Base-by-base conservation (phyloP, 2,888 invertebrate species). In the Augiades crinisus region DNA sequence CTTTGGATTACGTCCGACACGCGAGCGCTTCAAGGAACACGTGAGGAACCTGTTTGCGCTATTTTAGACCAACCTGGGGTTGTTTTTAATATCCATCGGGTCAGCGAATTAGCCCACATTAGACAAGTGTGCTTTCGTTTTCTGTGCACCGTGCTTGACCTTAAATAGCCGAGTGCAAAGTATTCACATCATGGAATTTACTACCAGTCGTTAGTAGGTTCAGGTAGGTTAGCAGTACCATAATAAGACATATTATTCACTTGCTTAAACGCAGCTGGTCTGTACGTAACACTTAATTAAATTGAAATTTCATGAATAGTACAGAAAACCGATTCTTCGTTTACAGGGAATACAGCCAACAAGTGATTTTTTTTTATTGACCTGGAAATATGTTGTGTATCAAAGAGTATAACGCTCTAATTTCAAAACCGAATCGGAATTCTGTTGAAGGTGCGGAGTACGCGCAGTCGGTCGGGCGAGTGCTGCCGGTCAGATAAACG, bases 401-500 rank as follows among this genome's bases (percentile, higher is more conserved):
- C 27, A 6, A 27, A 6, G 27, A 50, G 43, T 40, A 30, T 67
- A 66, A 73, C 64, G 72, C 63, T 74, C 75, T 73, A 77, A 80
- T 74, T 78, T 78, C 69, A 69, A 78, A 68, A 70, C 72, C 65
- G 59, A 78, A 67, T 72, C 70, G 72, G 71, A 77, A 78, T 76
- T 72, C 70, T 70, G 68, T 68, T 67, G 70, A 65, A 62, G 67
- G 60, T 63, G 67, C 68, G 62, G 61, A 53, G 57, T 56, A 49
- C 52, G 61, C 58, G 57, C 50, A 53, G 59, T 58, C 58, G 60
- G 53, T 63, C 62, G 70, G 68, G 64, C 70, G 71, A 59, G 57
- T 67, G 65, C 71, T 68, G 73, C 66, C 70, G 66, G 59, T 64
- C 65, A 73, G 86, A 86, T 85, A 86, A 84, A 78, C 70, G 64